Percentiles rank a stretch among this genome's conserved stretches.
phyloP scores from a whole-genome alignment of 2,797 vertebrate species.

The Diceros bicornis region DNA sequence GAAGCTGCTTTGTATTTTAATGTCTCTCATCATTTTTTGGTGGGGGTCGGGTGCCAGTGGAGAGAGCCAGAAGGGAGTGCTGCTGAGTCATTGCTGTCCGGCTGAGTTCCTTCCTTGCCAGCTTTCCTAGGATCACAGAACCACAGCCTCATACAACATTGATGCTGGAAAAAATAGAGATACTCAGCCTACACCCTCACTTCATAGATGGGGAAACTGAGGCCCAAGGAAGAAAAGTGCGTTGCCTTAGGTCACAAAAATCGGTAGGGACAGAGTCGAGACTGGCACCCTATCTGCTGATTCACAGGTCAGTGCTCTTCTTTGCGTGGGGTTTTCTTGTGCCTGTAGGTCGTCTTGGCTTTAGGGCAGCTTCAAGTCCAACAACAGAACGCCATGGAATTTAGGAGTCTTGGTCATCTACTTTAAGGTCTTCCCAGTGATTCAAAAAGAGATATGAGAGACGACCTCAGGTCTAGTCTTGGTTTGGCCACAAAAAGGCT shows the following conservation, averaged over 20 bases:
- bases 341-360: background rate
- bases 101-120: background rate
- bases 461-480: background rate
- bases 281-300: accelerated
- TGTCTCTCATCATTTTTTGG: background rate
- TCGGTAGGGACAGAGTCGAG: background rate
- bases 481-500: background rate
- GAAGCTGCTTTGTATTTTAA: conserved; percentile 75
- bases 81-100: conserved; percentile 45
- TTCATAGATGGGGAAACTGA: background rate
- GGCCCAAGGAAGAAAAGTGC: background rate
- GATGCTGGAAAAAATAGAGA: background rate
- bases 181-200: background rate
- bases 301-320: background rate
- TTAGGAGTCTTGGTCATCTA: background rate
- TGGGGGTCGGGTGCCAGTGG: background rate
- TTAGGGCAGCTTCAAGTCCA: background rate
- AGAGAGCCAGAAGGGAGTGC: background rate
- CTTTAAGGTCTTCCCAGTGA: background rate
- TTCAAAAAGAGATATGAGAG: background rate
- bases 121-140: background rate
- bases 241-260: background rate
- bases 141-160: background rate
- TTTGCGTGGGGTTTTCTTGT: background rate
- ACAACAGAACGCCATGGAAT: background rate